Conservation (phyloP, 2,888 invertebrate genomes). For the Mechanitis messenoides region DNA sequence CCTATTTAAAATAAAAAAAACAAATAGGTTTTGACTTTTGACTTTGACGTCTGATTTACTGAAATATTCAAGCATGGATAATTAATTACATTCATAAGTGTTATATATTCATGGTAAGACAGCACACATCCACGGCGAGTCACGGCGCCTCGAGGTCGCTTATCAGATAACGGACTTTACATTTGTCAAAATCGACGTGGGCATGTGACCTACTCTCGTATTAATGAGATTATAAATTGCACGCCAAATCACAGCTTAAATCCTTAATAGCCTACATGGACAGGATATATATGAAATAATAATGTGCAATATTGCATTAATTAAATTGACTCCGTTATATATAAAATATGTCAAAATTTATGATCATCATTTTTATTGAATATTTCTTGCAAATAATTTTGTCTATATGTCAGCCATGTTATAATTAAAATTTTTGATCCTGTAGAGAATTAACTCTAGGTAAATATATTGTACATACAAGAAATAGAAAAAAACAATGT, state of each 20-base stretch:
- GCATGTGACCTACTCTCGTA: slow-evolving; percentile 28
- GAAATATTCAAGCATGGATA: too few relatives aligned
- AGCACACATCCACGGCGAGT: slow-evolving; percentile 18
- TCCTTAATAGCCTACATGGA: slow-evolving; percentile 14
- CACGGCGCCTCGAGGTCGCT: slow-evolving; percentile 24
- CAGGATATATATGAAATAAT: slow-evolving; percentile 1
- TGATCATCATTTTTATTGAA: too few relatives aligned
- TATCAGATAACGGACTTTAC: slow-evolving; percentile 21
- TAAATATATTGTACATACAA: too few relatives aligned
- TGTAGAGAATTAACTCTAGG: too few relatives aligned
- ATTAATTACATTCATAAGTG: too few relatives aligned
- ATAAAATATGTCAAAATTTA: background rate
- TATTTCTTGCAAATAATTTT: too few relatives aligned
- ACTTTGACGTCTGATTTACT: too few relatives aligned
- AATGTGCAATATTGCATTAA: background rate
- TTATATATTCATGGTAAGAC: background rate
- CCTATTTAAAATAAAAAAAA: too few relatives aligned
- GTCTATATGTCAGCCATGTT: too few relatives aligned
- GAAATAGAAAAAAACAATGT: too few relatives aligned
- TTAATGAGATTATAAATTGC: slow-evolving; percentile 22
- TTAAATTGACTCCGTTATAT: background rate
- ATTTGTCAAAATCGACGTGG: slow-evolving; percentile 35
- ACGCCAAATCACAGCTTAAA: slow-evolving; percentile 17
- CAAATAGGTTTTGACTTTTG: too few relatives aligned
- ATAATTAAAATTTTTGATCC: too few relatives aligned